A percentile compares a stretch with the other conserved stretches of the same genome.
Conservation (phyloP, 2,797 vertebrate genomes). For the Decapterus maruadsi region DNA sequence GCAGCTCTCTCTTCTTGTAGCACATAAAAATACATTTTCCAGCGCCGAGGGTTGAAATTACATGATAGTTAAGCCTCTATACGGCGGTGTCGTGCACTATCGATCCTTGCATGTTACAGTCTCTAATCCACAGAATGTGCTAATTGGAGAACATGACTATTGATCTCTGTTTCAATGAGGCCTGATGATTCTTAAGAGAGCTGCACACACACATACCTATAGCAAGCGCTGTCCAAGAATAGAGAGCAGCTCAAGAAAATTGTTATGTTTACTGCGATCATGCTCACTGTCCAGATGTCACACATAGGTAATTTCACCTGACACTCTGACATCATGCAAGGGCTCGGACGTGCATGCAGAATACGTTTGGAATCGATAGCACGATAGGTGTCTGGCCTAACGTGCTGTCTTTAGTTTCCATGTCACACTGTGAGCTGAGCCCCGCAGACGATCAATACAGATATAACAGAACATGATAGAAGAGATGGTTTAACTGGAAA, state of each 20-base stretch:
- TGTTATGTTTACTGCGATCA: constrained; percentile 10
- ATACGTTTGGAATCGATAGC: constrained; percentile 35
- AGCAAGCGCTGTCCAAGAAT: background rate
- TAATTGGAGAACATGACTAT: constrained; percentile 60
- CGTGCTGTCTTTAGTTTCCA: constrained; percentile 2
- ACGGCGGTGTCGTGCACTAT: constrained; percentile 1
- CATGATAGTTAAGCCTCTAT: background rate
- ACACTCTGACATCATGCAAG: background rate
- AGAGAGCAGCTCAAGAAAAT: background rate
- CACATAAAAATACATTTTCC: constrained; percentile 13
- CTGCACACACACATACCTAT: constrained; percentile 1
- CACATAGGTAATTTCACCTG: background rate
- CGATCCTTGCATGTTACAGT: constrained; percentile 31
- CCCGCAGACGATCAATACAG: constrained; percentile 37
- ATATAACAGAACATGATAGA: constrained; percentile 16
- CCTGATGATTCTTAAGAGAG: constrained; percentile 32
- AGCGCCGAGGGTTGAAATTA: constrained; percentile 14
- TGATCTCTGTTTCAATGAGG: constrained; percentile 46
- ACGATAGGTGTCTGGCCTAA: constrained; percentile 21
- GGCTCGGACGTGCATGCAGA: constrained; percentile 11
- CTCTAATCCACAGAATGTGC: constrained; percentile 44
- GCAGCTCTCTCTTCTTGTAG: constrained; percentile 1
- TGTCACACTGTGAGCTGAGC: constrained; percentile 24
- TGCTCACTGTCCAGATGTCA: background rate
- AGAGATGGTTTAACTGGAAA: constrained; percentile 5